Evolutionary conservation across 2,113 vertebrate species (phyloP).

Genomic region (Xiphophorus couchianus): DNA sequence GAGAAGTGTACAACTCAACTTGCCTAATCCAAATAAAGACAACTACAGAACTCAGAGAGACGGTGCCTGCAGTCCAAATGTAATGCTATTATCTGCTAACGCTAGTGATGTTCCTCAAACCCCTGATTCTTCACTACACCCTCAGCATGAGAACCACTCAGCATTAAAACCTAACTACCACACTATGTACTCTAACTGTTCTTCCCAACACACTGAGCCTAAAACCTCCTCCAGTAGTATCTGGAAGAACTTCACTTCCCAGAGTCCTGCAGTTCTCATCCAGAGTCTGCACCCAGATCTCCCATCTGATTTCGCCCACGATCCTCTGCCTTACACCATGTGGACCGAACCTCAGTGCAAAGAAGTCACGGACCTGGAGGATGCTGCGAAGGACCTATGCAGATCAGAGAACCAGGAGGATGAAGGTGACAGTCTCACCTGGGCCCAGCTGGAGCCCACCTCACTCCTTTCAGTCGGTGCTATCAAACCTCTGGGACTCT

Average conservation of each 20-base stretch:
- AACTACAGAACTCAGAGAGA: conserved; percentile 22
- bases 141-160: conserved; percentile 44
- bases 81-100: conserved; percentile 13
- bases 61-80: conserved; percentile 10
- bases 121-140: conserved; percentile 17
- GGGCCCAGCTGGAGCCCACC: conserved; percentile 78
- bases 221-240: conserved; percentile 72
- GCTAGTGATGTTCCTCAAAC: conserved; percentile 18
- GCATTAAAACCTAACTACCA: conserved; percentile 41
- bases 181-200: conserved; percentile 32
- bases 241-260: conserved; percentile 78
- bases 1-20: conserved; percentile 20
- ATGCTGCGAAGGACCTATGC: conserved; percentile 53
- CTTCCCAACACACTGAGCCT: conserved; percentile 51
- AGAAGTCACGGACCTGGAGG: conserved; percentile 74
- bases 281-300: conserved; percentile 70
- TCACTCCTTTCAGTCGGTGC: conserved; percentile 52
- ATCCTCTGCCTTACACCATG: conserved; percentile 70
- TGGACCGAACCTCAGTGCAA: conserved; percentile 80
- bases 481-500: conserved; percentile 55
- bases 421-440: conserved; percentile 66
- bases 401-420: conserved; percentile 62
- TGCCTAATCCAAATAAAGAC: conserved; percentile 29
- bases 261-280: conserved; percentile 70
- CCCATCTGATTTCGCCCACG: conserved; percentile 66